Conservation (phyloP, 2,113 vertebrate species). For the Haemorhous mexicanus region DNA sequence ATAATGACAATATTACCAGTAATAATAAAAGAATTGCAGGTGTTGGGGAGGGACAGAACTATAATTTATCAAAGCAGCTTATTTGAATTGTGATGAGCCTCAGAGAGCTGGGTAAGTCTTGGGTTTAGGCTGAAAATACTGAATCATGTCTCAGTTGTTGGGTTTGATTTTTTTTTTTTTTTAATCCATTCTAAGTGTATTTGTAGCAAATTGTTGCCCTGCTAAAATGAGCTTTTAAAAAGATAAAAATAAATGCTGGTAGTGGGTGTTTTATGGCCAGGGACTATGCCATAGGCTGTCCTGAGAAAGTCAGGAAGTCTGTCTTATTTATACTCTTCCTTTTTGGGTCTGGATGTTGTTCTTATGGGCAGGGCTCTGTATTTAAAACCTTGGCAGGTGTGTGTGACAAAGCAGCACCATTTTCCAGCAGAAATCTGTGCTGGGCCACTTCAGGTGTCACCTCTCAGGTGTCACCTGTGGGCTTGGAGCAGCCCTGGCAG, state of each 20-base stretch:
- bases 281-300: not conserved
- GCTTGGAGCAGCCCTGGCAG: not conserved
- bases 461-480: rapidly evolving
- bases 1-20: not conserved
- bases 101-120: not conserved
- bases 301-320: not conserved
- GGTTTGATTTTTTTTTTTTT: not conserved
- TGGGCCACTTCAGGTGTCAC: not conserved
- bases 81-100: not conserved
- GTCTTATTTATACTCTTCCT: not conserved
- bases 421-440: not conserved
- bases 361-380: rapidly evolving
- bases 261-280: not conserved
- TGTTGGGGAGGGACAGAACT: not conserved
- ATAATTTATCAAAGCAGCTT: not conserved
- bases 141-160: not conserved
- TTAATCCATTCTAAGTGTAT: not conserved
- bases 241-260: not conserved
- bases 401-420: rapidly evolving
- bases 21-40: not conserved
- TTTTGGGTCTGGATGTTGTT: not conserved
- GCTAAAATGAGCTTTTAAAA: not conserved
- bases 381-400: not conserved
- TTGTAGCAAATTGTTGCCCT: not conserved
- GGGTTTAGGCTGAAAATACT: not conserved